Evolutionary conservation across 1,140 invertebrate species (phyloP).

Genomic region (Lordiphosa collinella): DNA sequence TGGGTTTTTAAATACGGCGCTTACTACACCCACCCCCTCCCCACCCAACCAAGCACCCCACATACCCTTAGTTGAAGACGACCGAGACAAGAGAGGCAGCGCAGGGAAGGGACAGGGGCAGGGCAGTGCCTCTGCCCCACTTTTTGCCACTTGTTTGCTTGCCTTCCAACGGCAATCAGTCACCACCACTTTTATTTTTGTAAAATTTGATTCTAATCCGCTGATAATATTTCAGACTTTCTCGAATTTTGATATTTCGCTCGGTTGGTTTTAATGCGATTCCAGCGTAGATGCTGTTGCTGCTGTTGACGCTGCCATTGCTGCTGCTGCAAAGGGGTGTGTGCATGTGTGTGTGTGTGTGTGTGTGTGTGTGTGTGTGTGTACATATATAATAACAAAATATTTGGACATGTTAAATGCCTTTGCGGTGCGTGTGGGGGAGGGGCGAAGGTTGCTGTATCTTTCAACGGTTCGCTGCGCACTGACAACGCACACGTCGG

Average conservation of each 20-base stretch:
- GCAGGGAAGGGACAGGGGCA: constrained; percentile 4
- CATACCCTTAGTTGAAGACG: constrained; percentile 2
- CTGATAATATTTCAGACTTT: constrained; percentile 57
- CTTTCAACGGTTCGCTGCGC: constrained; percentile 13
- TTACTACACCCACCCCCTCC: constrained; percentile 7
- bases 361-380: not conserved
- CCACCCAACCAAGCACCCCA: not conserved
- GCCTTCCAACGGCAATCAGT: constrained; percentile 10
- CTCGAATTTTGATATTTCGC: constrained; percentile 48
- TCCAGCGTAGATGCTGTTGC: constrained; percentile 13
- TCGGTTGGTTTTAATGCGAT: constrained; percentile 60
- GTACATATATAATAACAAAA: constrained; percentile 28
- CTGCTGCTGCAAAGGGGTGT: constrained; percentile 1
- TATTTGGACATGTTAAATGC: constrained; percentile 32
- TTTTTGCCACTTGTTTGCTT: constrained; percentile 15
- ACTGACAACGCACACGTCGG: constrained; percentile 3
- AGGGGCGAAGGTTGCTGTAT: not conserved
- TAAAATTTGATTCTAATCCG: constrained; percentile 62
- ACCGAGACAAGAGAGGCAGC: not conserved
- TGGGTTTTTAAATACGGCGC: constrained; percentile 20
- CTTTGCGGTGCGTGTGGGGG: not conserved
- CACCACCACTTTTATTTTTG: constrained; percentile 16
- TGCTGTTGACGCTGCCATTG: constrained; percentile 1
- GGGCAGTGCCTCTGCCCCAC: constrained; percentile 6
- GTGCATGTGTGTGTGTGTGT: constrained; percentile 9